These are phyloP conservation scores for Drosophila cardini DNA, from an alignment of 1,140 invertebrate species.

Conservation along the genomic window DNA sequence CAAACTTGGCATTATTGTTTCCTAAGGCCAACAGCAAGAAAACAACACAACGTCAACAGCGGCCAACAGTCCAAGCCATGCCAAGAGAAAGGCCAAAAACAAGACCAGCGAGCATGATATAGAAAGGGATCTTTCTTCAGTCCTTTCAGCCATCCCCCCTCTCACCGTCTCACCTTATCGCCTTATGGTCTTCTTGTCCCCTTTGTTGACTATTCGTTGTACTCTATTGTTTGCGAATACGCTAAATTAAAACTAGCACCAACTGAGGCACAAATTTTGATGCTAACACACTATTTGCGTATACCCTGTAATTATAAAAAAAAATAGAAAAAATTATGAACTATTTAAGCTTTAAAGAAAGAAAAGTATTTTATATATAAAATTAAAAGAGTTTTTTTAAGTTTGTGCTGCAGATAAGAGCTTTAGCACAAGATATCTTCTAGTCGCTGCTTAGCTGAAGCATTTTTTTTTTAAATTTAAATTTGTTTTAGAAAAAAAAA, in stretches of 20 bases:
- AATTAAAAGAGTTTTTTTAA: no score
- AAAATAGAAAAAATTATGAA: neutral
- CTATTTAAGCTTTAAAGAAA: neutral
- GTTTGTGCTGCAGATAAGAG: no score
- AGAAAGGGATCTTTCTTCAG: conserved; percentile 12
- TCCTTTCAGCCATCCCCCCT: conserved; percentile 23
- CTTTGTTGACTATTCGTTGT: conserved; percentile 74
- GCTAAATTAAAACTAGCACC: conserved; percentile 74
- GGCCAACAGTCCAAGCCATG: conserved; percentile 35
- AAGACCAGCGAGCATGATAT: neutral
- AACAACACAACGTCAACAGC: conserved; percentile 81
- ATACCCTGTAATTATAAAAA: conserved; percentile 40
- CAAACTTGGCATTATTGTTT: conserved; percentile 84
- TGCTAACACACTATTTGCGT: conserved; percentile 42
- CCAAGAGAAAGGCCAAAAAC: conserved; percentile 23
- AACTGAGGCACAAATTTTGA: conserved; percentile 35
- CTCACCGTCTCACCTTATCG: conserved; percentile 59
- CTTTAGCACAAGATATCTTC: neutral
- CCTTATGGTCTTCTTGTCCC: conserved; percentile 6
- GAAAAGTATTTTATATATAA: no score
- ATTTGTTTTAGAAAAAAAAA: neutral
- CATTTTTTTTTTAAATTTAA: neutral
- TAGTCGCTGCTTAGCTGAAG: neutral
- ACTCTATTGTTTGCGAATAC: conserved; percentile 77
- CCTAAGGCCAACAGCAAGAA: conserved; percentile 79